Evolutionary conservation across 2,113 vertebrate genomes (phyloP).

Genomic region (Pedionomus torquatus): DNA sequence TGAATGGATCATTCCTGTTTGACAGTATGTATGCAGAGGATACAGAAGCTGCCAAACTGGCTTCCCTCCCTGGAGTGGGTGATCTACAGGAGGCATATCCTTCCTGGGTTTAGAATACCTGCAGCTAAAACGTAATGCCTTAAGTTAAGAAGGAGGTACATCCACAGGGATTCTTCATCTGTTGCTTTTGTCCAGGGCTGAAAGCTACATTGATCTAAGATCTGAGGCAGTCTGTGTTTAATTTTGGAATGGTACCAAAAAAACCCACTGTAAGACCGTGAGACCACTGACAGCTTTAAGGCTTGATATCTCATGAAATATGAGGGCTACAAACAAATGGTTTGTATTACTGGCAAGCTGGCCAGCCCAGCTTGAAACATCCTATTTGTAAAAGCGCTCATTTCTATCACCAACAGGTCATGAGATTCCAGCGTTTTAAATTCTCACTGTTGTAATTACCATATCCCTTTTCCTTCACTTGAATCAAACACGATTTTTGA

Average conservation of each 20-base stretch:
- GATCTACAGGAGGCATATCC: constrained; percentile 88
- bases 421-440: neutral
- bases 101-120: constrained; percentile 53
- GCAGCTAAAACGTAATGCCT: neutral
- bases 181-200: constrained; percentile 39
- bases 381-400: neutral
- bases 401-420: neutral
- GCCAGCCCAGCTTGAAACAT: constrained; percentile 6
- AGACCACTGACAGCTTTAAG: constrained; percentile 56
- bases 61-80: constrained; percentile 73
- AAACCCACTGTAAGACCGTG: neutral
- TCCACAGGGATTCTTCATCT: constrained; percentile 32
- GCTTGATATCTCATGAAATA: constrained; percentile 18
- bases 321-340: constrained; percentile 35
- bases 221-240: constrained; percentile 36
- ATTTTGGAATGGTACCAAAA: constrained; percentile 36
- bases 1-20: constrained; percentile 84
- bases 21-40: constrained; percentile 84
- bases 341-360: constrained; percentile 33
- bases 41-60: constrained; percentile 76
- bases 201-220: constrained; percentile 49
- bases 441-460: neutral
- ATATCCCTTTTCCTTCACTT: neutral
- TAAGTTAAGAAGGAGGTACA: neutral
- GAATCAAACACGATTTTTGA: neutral